Evolutionary conservation across 92 coral and sea anemone genomes (phyloP).

Genomic region (Scolanthus callimorphus): DNA sequence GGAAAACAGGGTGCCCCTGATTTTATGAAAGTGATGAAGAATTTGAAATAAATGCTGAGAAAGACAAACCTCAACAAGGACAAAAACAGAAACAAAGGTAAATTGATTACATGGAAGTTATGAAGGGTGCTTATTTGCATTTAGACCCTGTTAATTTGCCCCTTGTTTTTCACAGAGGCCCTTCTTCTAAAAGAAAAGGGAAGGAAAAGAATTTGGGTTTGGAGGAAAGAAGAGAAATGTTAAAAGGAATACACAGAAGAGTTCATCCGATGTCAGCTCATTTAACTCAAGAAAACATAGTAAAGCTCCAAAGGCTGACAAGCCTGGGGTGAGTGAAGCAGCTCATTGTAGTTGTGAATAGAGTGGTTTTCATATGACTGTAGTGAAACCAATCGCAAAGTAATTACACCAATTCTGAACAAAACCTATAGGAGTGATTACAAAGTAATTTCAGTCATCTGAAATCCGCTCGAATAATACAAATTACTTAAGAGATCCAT

Average conservation of each 20-base stretch:
- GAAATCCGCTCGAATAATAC: too few species aligned
- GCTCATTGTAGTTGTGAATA: too few species aligned
- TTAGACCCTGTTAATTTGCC: too few species aligned
- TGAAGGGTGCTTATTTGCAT: too few species aligned
- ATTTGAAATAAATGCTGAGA: constrained; percentile 73
- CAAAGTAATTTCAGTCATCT: too few species aligned
- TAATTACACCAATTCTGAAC: too few species aligned
- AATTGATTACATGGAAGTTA: too few species aligned
- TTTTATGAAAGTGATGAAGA: constrained; percentile 66
- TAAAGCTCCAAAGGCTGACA: constrained; percentile 61
- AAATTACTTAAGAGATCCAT: too few species aligned
- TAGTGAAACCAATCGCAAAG: too few species aligned
- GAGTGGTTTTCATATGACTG: too few species aligned
- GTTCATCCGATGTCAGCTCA: constrained; percentile 73
- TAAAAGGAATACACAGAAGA: constrained; percentile 75
- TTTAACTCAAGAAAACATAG: constrained; percentile 89
- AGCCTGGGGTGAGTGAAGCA: constrained; percentile 56
- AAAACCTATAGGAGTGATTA: too few species aligned
- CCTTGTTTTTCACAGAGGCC: too few species aligned
- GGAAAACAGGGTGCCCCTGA: constrained; percentile 73
- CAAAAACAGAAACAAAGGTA: constrained; percentile 23
- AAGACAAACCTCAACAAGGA: constrained; percentile 19
- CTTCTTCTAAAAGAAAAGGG: constrained; percentile 48
- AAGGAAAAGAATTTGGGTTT: constrained; percentile 90
- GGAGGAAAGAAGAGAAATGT: constrained; percentile 87